Evolutionary conservation across 2,888 invertebrate species (phyloP).

Genomic region (Bellardia bayeri): DNA sequence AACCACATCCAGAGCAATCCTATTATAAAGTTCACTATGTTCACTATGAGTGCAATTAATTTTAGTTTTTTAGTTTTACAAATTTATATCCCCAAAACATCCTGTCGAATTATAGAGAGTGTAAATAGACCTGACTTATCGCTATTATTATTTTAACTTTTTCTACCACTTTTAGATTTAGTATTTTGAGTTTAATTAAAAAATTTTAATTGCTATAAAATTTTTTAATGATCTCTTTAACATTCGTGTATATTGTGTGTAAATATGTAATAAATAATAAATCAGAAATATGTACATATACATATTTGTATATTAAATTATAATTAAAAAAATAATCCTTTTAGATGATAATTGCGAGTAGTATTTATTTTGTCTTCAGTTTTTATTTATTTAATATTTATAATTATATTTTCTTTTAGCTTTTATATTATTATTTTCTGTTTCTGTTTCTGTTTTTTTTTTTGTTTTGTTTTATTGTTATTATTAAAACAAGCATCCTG

Average conservation of each 20-base stretch:
- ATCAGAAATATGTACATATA: slow-evolving; percentile 8
- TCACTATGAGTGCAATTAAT: no score
- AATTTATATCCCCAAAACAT: background rate
- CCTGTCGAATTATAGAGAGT: slow-evolving; percentile 66
- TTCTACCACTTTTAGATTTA: slow-evolving; percentile 20
- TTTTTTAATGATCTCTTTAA: slow-evolving; percentile 82
- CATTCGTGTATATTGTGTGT: slow-evolving; percentile 78
- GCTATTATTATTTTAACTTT: slow-evolving; percentile 17
- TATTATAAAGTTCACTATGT: no score
- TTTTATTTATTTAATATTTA: slow-evolving; percentile 36
- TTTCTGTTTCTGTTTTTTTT: no score
- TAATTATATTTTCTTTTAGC: slow-evolving; percentile 10
- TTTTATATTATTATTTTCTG: slow-evolving; percentile 18
- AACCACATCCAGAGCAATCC: no score
- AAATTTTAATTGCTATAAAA: slow-evolving; percentile 74
- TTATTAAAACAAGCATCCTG: slow-evolving; percentile 36
- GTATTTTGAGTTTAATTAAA: slow-evolving; percentile 78
- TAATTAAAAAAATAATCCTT: slow-evolving; percentile 9
- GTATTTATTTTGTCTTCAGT: slow-evolving; percentile 1
- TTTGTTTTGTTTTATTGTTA: slow-evolving; percentile 9
- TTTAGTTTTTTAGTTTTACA: background rate
- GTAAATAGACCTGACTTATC: slow-evolving; percentile 50
- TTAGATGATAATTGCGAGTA: slow-evolving; percentile 33
- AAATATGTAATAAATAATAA: slow-evolving; percentile 52
- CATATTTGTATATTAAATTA: slow-evolving; percentile 24